These are phyloP conservation scores for Myripristis murdjan DNA, from an alignment of 2,797 vertebrate genomes.

Conservation along the genomic window DNA sequence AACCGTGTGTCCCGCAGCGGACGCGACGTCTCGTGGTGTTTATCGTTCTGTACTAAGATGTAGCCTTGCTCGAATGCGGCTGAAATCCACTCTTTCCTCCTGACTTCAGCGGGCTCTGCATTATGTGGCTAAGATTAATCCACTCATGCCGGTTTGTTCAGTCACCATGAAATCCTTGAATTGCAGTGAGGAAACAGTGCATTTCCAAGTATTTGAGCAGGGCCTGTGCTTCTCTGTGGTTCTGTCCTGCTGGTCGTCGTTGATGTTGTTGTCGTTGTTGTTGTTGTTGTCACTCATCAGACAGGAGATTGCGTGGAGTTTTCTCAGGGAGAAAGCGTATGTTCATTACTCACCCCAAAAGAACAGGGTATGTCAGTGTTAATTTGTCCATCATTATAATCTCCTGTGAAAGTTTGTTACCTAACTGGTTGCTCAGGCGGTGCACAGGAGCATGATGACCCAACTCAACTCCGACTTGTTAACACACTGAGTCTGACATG, in stretches of 20 bases:
- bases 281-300: slow-evolving; percentile 41
- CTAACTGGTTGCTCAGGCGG: not conserved
- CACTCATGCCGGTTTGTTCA: slow-evolving; percentile 6
- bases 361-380: not conserved
- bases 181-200: slow-evolving; percentile 13
- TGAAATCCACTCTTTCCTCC: slow-evolving; percentile 45
- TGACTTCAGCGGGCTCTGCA: not conserved
- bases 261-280: too few species aligned
- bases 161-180: not conserved
- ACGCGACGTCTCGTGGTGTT: slow-evolving; percentile 36
- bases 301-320: slow-evolving; percentile 72
- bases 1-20: slow-evolving; percentile 27
- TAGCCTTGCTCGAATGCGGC: slow-evolving; percentile 40
- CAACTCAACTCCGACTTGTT: not conserved
- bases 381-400: not conserved
- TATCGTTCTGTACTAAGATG: slow-evolving; percentile 26
- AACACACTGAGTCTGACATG: not conserved
- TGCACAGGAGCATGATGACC: not conserved
- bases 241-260: slow-evolving; percentile 26
- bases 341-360: not conserved
- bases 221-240: slow-evolving; percentile 41
- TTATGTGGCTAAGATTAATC: not conserved
- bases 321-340: not conserved
- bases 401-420: not conserved
- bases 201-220: slow-evolving; percentile 44